Base-by-base conservation (phyloP, 2,888 invertebrate species). In the Drosophila pegasa region DNA sequence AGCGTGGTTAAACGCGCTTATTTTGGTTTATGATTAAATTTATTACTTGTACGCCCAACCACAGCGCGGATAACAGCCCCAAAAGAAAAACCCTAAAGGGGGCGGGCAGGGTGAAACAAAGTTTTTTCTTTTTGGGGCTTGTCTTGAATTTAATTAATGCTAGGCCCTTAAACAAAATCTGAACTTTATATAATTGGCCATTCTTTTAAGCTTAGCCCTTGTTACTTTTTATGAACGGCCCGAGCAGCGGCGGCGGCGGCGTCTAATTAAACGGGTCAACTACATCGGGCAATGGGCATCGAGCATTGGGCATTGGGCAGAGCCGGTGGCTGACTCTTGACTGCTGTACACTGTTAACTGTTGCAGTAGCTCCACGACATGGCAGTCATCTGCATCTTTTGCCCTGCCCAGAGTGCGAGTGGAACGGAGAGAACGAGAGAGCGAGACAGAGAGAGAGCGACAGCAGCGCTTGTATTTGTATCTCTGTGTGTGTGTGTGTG, bases 21-120 rank as follows among this genome's bases (percentile, higher is more conserved):
- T 87, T 84, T 85, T 79, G 77, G 88, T 87, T 87, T 87, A 86
- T 87, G 86, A 87, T 84, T 87, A 82, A 84, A 84, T 84, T 84
- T 84, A 84, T 87, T 85, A 87, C 88, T 71, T 84, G 79, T 84
- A 85, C 82, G 74, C 79, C 79, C 79, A 80, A 86, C 78, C 84
- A 78, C 87, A 83, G 67, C 57, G 58, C 52, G 55, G 31, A 52
- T 29, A 61, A 57, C 52, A 62, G 52, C 54, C 37, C 43, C 48
- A 31, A 43, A 35, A 57, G 55, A 43, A 62, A 62, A 62, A 64
- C 25, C 16, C 52, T 33, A 47, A 54, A 31, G 33, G 37, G 16
- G 31, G 27, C 29, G 33, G 37, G 62, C 56, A 57, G 61, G 74
- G 47, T 56, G 57, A 50, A 73, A 80, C 68, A 35, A n/a, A 18